These are phyloP conservation scores for Xestia ashworthii DNA, from an alignment of 2,888 invertebrate species.

Conservation along the genomic window DNA sequence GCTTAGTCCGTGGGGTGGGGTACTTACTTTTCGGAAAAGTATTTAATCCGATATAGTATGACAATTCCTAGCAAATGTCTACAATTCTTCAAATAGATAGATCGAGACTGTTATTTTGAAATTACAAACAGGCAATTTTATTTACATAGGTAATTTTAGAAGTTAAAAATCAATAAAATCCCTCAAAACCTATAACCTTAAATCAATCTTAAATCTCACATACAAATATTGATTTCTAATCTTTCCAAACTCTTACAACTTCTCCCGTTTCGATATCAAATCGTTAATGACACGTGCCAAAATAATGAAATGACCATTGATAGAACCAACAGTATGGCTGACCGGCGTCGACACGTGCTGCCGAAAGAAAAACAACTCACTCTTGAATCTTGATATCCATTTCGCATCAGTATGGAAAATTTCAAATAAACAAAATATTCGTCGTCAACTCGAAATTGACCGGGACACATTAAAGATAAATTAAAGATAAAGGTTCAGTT, in stretches of 20 bases:
- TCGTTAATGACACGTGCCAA: constrained; percentile 23
- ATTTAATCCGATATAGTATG: no score
- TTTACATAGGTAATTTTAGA: no score
- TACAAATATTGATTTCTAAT: background rate
- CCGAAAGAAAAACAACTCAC: constrained; percentile 29
- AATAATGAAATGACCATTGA: background rate
- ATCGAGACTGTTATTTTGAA: no score
- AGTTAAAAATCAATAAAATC: no score
- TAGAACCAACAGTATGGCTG: background rate
- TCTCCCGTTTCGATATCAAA: background rate
- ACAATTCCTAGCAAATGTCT: no score
- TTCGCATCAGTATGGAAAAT: constrained; percentile 24
- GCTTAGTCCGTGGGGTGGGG: no score
- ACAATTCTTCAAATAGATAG: no score
- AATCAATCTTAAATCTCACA: background rate
- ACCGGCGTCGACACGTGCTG: constrained; percentile 41
- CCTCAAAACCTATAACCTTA: no score
- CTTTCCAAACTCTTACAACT: background rate
- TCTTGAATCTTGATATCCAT: constrained; percentile 15
- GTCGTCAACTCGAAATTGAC: constrained; percentile 2
- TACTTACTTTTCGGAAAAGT: no score
- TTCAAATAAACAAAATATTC: constrained; percentile 31
- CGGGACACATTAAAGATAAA: background rate
- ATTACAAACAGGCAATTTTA: no score
- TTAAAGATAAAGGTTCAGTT: constrained; percentile 37